Evolutionary conservation across 1,140 invertebrate genomes (phyloP), one percentile per base, ranked within the genome.

Genomic region (Drosophila repleta): DNA sequence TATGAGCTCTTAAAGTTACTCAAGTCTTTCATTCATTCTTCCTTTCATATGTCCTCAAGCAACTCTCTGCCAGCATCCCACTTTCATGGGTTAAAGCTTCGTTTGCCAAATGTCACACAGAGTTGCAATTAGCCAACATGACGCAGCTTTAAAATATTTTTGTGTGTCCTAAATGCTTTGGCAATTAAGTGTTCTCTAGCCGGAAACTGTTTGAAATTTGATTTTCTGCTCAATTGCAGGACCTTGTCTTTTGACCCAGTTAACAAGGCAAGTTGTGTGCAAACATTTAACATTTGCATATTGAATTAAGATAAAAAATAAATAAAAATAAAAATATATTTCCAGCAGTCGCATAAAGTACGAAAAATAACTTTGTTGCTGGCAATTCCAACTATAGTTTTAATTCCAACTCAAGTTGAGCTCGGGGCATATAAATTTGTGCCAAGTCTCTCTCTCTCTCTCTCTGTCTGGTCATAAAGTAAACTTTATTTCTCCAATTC

Each of bases 231-330:
- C 74, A 82, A 78, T 68, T 83, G 56, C 65, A 46, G 63, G 58
- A 74, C 61, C 70, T 76, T 17, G 39, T 17, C 4, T 43, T 15
- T 66, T 66, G 18, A 18, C 29, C n/a, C 8, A 45, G 43, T 65
- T 76, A 67, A 61, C 67, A 62, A 62, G 35, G 26, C 51, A 69
- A 55, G 58, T 53, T 51, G 53, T 83, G 52, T 26, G 48, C 62
- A 58, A 66, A 76, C 79, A 77, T 83, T 83, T 76, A 66, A 43
- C 73, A 88, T 89, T 89, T 88, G 84, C 83, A 89, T 89, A 79
- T 83, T 79, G 83, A 88, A 89, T 89, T 88, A 79, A 83, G 76
- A 89, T 72, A 76, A 74, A 82, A 79, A 79, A 61, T 35, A n/a
- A 49, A 52, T 24, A 46, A 35, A 39, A 35, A n/a, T 35, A 18